Conservation (phyloP, 2,797 vertebrate species). For the Intellagama lesueurii region DNA sequence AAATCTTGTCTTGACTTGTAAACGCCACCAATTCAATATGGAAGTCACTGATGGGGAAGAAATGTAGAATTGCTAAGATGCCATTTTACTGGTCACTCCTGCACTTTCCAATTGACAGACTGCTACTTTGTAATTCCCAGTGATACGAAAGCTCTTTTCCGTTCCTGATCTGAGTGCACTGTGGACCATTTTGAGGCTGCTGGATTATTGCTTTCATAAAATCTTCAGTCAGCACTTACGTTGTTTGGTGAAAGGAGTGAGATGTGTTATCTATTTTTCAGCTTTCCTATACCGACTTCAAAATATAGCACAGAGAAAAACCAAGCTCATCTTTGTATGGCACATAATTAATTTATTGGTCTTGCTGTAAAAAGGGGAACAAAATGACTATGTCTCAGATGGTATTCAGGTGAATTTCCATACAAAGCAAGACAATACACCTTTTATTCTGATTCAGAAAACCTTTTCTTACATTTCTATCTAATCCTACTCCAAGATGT, state of each 20-base stretch:
- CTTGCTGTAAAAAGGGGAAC: no score
- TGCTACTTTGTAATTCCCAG: background rate
- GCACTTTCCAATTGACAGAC: background rate
- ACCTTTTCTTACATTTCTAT: background rate
- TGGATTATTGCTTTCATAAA: background rate
- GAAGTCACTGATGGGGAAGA: background rate
- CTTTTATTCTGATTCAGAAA: background rate
- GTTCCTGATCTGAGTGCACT: accelerated
- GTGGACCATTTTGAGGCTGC: background rate
- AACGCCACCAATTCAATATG: background rate
- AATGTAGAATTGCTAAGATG: background rate
- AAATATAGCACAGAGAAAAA: background rate
- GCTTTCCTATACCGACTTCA: background rate
- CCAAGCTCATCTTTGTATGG: background rate
- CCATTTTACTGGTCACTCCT: background rate
- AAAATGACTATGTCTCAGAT: background rate
- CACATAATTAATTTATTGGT: background rate
- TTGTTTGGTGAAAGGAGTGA: background rate
- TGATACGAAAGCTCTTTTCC: background rate
- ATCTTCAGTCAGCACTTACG: background rate
- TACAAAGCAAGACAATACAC: background rate
- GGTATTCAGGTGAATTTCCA: background rate
- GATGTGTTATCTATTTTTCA: background rate
- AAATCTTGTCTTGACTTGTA: constrained; percentile 14
- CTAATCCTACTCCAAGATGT: background rate